A percentile compares a stretch with the other conserved stretches of the same genome.
phyloP scores from a whole-genome alignment of 2,797 vertebrate species.

The Podarcis siculus region DNA sequence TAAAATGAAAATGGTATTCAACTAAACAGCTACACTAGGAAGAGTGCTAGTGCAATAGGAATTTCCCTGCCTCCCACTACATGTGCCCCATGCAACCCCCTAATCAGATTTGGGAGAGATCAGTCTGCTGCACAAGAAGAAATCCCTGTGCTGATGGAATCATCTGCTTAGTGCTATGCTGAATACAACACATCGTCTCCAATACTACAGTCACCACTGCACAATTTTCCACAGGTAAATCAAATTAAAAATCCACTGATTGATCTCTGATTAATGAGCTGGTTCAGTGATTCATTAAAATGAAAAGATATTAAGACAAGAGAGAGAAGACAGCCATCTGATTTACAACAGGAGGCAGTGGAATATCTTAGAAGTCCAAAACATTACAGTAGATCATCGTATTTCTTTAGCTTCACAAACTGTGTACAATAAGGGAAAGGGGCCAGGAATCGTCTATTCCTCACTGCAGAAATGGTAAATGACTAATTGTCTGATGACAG shows the following conservation, averaged over 20 bases:
- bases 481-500: background rate
- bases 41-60: no score
- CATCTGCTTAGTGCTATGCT: no score
- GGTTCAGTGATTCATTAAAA: background rate
- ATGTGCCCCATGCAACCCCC: no score
- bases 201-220: background rate
- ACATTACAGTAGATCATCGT: background rate
- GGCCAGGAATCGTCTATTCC: background rate
- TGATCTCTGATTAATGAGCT: constrained; percentile 1
- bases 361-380: background rate
- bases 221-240: background rate
- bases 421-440: background rate
- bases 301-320: background rate
- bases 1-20: no score
- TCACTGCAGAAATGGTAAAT: background rate
- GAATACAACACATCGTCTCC: background rate
- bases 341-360: background rate
- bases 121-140: no score
- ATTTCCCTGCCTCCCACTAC: no score
- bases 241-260: constrained; percentile 3
- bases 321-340: background rate
- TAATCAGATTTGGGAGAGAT: no score
- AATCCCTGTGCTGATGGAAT: no score
- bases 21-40: no score
- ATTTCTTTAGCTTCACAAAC: background rate